Evolutionary conservation across 2,113 vertebrate genomes (phyloP).

Genomic region (Oenanthe oenanthe): DNA sequence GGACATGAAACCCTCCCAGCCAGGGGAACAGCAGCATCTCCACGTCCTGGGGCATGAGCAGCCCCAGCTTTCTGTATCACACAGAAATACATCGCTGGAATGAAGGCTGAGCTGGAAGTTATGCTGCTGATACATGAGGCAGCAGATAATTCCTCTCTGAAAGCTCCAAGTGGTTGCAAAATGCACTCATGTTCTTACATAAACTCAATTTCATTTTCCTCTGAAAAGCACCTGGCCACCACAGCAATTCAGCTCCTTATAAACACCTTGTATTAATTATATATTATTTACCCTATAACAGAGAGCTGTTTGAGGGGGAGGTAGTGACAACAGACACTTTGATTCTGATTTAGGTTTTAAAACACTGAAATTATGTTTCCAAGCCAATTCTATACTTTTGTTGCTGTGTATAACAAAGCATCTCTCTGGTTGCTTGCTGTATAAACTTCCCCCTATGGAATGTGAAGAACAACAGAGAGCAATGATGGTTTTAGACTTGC

Average conservation of each 20-base stretch:
- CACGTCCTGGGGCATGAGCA: neutral
- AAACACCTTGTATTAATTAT: neutral
- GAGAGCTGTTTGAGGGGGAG: neutral
- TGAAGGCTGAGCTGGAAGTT: neutral
- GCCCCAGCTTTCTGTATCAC: neutral
- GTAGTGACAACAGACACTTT: accelerated
- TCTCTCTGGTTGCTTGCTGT: neutral
- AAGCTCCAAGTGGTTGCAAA: neutral
- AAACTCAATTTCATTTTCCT: neutral
- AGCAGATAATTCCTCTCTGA: neutral
- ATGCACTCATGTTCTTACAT: neutral
- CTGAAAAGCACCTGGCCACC: neutral
- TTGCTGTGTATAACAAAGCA: neutral
- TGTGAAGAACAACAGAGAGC: neutral
- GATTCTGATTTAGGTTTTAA: neutral
- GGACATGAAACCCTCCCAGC: neutral
- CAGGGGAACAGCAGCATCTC: neutral
- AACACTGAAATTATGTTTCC: neutral
- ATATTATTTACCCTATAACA: neutral
- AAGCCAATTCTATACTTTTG: neutral
- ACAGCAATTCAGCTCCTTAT: neutral
- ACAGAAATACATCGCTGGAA: neutral
- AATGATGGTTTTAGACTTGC: neutral
- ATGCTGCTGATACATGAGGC: neutral
- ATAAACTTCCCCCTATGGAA: neutral